These are phyloP conservation scores for Drosophila busckii DNA, from an alignment of 1,140 invertebrate species.

Conservation along the genomic window DNA sequence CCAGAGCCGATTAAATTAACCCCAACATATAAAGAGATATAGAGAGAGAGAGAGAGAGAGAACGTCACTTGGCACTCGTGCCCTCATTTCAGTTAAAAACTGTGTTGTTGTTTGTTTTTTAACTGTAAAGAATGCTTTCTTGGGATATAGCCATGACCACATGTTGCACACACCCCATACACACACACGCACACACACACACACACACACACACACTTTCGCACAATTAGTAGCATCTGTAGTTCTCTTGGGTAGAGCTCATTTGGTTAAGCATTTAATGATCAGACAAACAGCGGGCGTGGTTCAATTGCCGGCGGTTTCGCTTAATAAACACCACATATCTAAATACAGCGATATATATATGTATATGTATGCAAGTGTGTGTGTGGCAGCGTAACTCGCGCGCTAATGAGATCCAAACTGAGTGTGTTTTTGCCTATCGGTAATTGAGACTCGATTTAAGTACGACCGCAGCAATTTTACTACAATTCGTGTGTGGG, in stretches of 20 bases:
- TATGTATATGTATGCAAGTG: not conserved
- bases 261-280: constrained; percentile 39
- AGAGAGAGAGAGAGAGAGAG: not conserved
- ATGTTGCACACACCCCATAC: constrained; percentile 37
- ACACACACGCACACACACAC: not conserved
- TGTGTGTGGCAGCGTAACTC: constrained; percentile 10
- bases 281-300: constrained; percentile 38
- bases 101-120: too few relatives aligned
- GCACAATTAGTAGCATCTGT: constrained; percentile 14
- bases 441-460: constrained; percentile 45
- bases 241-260: constrained; percentile 21
- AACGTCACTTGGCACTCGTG: constrained; percentile 8
- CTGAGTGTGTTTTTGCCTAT: constrained; percentile 24
- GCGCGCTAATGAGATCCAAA: constrained; percentile 32
- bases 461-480: constrained; percentile 37
- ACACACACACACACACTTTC: constrained; percentile 2
- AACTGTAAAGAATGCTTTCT: too few relatives aligned
- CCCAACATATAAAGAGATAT: constrained; percentile 17
- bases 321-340: constrained; percentile 19
- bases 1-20: constrained; percentile 17
- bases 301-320: constrained; percentile 29
- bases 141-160: constrained; percentile 38
- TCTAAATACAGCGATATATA: constrained; percentile 1
- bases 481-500: constrained; percentile 31
- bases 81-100: constrained; percentile 23